Evolutionary conservation across 2,797 vertebrate genomes (phyloP), one percentile per base, ranked within the genome.

Genomic region (Smutsia gigantea): DNA sequence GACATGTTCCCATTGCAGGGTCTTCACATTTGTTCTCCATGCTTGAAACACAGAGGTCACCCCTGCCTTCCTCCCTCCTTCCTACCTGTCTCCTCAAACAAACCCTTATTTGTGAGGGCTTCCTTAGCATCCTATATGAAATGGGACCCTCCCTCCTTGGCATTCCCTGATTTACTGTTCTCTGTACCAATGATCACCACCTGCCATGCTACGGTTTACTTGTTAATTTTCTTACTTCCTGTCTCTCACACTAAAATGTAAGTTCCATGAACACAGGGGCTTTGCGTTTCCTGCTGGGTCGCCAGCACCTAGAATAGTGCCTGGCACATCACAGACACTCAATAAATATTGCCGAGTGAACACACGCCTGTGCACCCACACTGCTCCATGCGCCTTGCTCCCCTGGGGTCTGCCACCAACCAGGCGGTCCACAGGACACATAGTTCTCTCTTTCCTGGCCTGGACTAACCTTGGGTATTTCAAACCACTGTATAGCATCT

Each of bases 1-100:
- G 39, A 29, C 21, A 37, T 0, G 0, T 64, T 81, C 29, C 34
- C 29, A 29, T 34, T 0, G 0, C 34, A 89, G 51, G 3, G 1
- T 19, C 66, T 89, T 42, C 39, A 25, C 42, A 69, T n/a, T 37
- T 49, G 31, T 46, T 90, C 63, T 89, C 83, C 17, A 17, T 69
- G 78, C 37, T 39, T 34, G 46, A 93, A 84, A 75, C 69, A 46
- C 19, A 21, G 7, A 46, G 23, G 31, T 72, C 0, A 0, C 25
- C 19, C 64, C 0, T 9, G n/a, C 25, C 61, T 66, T 11, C 21
- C 42, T 75, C 55, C 29, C n/a, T 78, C 19, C 18, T 82, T 8
- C 49, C 18, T 49, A 72, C 51, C 31, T 37, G 14, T 49, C 13
- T 37, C 55, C 49, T 34, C 59, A 34, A 31, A 11, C 18, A 46